A percentile compares a stretch with the other conserved stretches of the same genome.
These are phyloP conservation scores for Lagria hirta DNA, from an alignment of 2,888 invertebrate genomes.

Conservation along the genomic window DNA sequence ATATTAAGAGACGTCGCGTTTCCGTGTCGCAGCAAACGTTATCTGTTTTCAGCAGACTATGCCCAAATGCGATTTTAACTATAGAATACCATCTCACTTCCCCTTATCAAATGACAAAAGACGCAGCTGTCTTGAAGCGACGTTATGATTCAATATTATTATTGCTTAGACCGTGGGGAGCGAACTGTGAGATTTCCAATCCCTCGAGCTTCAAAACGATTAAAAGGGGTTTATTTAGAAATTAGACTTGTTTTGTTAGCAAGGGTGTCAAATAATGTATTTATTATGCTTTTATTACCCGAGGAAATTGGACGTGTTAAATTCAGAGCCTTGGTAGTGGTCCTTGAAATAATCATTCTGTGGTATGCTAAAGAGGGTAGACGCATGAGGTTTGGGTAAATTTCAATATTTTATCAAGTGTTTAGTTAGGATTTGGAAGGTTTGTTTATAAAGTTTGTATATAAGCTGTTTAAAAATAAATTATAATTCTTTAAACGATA, in stretches of 20 bases:
- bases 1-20: constrained; percentile 22
- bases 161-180: constrained; percentile 23
- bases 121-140: constrained; percentile 26
- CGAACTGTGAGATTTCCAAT: constrained; percentile 26
- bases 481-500: too few species aligned
- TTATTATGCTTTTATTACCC: constrained; percentile 31
- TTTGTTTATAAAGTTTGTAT: too few species aligned
- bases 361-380: constrained; percentile 1
- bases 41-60: constrained; percentile 33
- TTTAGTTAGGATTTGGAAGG: constrained; percentile 2
- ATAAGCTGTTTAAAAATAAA: too few species aligned
- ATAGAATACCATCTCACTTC: constrained; percentile 25
- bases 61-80: constrained; percentile 33
- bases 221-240: constrained; percentile 37
- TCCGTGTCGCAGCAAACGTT: constrained; percentile 29
- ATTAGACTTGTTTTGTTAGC: constrained; percentile 35
- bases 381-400: too few species aligned
- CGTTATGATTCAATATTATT: constrained; percentile 35
- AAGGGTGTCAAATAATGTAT: constrained; percentile 35
- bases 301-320: constrained; percentile 10
- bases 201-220: constrained; percentile 30
- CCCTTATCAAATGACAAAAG: constrained; percentile 22
- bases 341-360: constrained; percentile 2
- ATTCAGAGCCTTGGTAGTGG: constrained; percentile 2
- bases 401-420: too few species aligned